Evolutionary conservation across 2,797 vertebrate species (phyloP).

Genomic region (Tadarida brasiliensis): DNA sequence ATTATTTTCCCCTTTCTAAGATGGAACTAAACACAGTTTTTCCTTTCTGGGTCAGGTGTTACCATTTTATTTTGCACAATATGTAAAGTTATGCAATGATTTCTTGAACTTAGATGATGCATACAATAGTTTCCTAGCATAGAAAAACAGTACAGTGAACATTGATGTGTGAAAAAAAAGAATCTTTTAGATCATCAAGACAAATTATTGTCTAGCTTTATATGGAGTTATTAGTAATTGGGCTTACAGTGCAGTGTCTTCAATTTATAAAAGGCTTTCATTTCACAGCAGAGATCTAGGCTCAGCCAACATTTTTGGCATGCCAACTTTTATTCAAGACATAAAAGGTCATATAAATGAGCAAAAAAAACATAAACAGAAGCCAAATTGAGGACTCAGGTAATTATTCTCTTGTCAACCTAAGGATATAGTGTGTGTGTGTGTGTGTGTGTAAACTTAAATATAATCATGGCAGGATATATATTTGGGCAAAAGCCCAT

Average conservation of each 20-base stretch:
- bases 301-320: slow-evolving; percentile 34
- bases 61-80: slow-evolving; percentile 52
- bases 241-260: slow-evolving; percentile 33
- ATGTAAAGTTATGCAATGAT: slow-evolving; percentile 38
- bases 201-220: slow-evolving; percentile 61
- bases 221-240: slow-evolving; percentile 7
- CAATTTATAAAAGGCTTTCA: slow-evolving; percentile 27
- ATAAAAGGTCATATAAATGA: slow-evolving; percentile 44
- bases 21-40: slow-evolving; percentile 60
- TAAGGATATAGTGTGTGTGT: neutral
- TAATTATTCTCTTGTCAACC: neutral
- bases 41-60: neutral
- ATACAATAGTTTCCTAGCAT: slow-evolving; percentile 43
- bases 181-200: slow-evolving; percentile 51
- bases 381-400: neutral
- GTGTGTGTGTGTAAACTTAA: neutral
- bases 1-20: slow-evolving; percentile 48
- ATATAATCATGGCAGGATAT: neutral
- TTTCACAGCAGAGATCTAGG: slow-evolving; percentile 48
- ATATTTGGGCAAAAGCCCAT: neutral
- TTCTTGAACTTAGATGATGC: slow-evolving; percentile 53
- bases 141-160: slow-evolving; percentile 56
- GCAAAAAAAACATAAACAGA: neutral
- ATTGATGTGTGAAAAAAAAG: neutral
- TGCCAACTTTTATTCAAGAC: slow-evolving; percentile 49